Evolutionary conservation across 2,888 invertebrate species (phyloP), one percentile per base, ranked within the genome.

Genomic region (Drosophila rubida): DNA sequence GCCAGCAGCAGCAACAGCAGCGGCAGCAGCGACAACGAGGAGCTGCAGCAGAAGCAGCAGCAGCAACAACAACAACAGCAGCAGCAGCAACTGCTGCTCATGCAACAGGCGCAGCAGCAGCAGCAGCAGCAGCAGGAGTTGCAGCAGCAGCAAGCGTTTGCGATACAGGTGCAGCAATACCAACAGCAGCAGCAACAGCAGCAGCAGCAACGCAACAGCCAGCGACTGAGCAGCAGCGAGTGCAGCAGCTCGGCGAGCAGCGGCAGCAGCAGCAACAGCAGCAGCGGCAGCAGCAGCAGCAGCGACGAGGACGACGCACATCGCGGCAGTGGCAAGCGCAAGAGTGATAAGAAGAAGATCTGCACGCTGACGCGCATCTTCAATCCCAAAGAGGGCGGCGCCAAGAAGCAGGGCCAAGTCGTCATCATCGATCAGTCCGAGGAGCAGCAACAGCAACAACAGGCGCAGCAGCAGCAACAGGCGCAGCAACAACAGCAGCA

Each of bases 391-490:
- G 95, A 95, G 54, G 95, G 95, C 13, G 95, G 95, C 2, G 95
- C 95, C 2, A 95, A 94, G 78, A 94, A 94, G 58, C 95, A 95
- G 89, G 95, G 94, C 2, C 95, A 95, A 75, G 95, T 95, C 53
- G 94, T 95, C 54, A 94, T 95, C 57, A 94, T 95, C 65, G 95
- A 95, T 78, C 93, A 93, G 72, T 93, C 93, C 41, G 93, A 93
- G 71, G 93, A 93, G 80, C 87, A 91, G 49, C 82, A 93, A 78
- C 84, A 81, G 25, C 80, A 73, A 6, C 70, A 73, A 50, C 91
- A 89, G 73, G 75, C 89, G 80, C 59, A 88, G 86, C 46, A 90
- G 13, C 75, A 76, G 0, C 64, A 64, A 0, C 71, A 61, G 0
- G 73, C 84, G 68, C 64, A 49, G 61, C 67, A 64, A 1, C 66